Base-by-base conservation (phyloP, 2,888 invertebrate genomes). In the Drosophila quinaria region DNA sequence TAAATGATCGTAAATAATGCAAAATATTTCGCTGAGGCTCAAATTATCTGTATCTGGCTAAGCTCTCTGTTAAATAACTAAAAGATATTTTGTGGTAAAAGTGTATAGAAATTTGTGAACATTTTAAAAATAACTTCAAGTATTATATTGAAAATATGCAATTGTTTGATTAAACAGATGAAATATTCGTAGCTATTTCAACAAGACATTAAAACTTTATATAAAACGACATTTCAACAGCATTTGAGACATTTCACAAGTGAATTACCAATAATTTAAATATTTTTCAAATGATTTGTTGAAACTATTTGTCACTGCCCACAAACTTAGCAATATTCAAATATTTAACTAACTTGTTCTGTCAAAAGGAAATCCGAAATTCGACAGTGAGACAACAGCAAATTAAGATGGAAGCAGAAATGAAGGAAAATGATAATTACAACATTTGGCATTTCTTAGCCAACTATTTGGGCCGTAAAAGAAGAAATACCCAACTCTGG, bases 401-500 rank as follows among this genome's bases (percentile, higher is more conserved):
- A 37, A 42, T 25, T 13, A 66, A 35, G n/a, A 41, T 13, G 3
- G 17, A 15, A 37, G 8, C 9, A 25, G 51, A 46, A 47, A 52
- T 51, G 44, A 11, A 13, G 15, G 22, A 13, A 25, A 58, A 55
- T 15, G 25, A 52, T 31, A 76, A 46, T 61, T 50, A 19, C 25
- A 50, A 15, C 9, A 11, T 52, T 52, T 49, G 39, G 52, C 15
- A 55, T 59, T 49, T 55, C n/a, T 58, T 25, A 19, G 54, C 35
- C 52, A 75, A 39, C 15, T 25, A 58, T 49, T 42, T 33, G 41
- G 37, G 22, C 8, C 33, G 15, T 15, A 56, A 31, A 76, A 61
- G 47, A 46, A 68, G 44, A 64, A 64, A 68, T 69, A 54, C 55
- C 1, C 1, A 22, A 41, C 64, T 44, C 33, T 74, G 74, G 74